Percentiles rank a stretch among this genome's conserved stretches.
These are phyloP conservation scores for Parapsyche elsis DNA, from an alignment of 1,140 invertebrate genomes.

Conservation along the genomic window DNA sequence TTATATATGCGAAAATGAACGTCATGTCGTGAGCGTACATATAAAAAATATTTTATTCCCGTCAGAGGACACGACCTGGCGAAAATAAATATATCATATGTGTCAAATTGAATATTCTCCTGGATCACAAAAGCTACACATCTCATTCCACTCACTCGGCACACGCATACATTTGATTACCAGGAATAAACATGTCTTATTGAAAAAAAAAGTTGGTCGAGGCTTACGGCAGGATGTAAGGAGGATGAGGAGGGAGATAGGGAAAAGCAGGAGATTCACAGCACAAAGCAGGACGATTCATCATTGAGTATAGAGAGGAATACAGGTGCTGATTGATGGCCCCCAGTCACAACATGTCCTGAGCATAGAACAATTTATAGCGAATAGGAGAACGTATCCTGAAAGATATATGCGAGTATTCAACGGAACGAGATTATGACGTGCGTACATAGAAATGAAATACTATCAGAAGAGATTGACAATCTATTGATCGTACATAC, in stretches of 20 bases:
- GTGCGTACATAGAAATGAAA: neutral
- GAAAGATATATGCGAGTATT: neutral
- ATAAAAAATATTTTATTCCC: constrained; percentile 19
- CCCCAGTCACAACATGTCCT: constrained; percentile 30
- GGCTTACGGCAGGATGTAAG: neutral
- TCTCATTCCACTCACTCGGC: constrained; percentile 15
- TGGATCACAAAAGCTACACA: constrained; percentile 29
- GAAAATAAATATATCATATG: constrained; percentile 32
- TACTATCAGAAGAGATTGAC: neutral
- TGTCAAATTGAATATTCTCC: constrained; percentile 30
- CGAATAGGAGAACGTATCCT: neutral
- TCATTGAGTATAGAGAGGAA: constrained; percentile 23
- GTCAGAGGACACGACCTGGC: constrained; percentile 10
- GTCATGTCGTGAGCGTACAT: neutral
- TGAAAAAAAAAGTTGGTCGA: constrained; percentile 19
- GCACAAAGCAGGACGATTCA: constrained; percentile 34
- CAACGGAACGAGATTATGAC: neutral
- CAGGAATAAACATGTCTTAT: constrained; percentile 19
- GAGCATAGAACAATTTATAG: constrained; percentile 24
- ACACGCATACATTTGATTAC: constrained; percentile 18
- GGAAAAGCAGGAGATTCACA: neutral
- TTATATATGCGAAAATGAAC: constrained; percentile 3
- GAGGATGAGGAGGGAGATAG: neutral
- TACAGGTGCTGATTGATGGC: constrained; percentile 36
- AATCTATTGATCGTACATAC: neutral